phyloP scores from a whole-genome alignment of 2,888 invertebrate genomes.

The Luperina nickerlii region DNA sequence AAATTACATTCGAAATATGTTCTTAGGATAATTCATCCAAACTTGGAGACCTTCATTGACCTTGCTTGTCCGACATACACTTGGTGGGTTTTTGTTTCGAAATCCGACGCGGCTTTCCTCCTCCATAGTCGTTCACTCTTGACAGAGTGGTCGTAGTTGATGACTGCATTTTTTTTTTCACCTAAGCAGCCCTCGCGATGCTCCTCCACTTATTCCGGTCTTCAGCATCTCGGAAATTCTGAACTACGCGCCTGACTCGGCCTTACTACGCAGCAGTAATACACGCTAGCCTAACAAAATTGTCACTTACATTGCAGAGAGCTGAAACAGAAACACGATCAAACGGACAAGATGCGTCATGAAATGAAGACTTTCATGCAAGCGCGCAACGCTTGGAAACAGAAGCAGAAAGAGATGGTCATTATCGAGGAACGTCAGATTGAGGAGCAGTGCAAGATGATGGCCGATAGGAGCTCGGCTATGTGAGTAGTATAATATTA shows the following conservation, averaged over 20 bases:
- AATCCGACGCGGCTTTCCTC: not conserved
- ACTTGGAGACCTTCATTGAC: too few relatives aligned
- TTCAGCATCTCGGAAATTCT: too few relatives aligned
- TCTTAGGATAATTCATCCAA: too few relatives aligned
- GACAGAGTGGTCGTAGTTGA: too few relatives aligned
- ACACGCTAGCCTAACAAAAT: not conserved
- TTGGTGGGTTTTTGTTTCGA: not conserved
- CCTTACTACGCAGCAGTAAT: not conserved
- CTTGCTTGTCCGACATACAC: too few relatives aligned
- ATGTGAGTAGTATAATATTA: slow-evolving; percentile 71
- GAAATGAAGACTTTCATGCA: slow-evolving; percentile 89
- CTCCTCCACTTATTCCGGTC: too few relatives aligned
- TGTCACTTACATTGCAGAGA: slow-evolving; percentile 79
- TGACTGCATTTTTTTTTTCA: too few relatives aligned
- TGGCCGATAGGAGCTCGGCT: slow-evolving; percentile 72
- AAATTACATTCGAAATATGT: too few relatives aligned
- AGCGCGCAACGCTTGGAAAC: slow-evolving; percentile 88
- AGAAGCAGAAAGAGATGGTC: slow-evolving; percentile 82
- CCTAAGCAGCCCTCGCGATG: too few relatives aligned
- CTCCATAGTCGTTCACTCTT: too few relatives aligned
- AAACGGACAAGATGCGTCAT: slow-evolving; percentile 84
- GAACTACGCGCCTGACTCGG: not conserved
- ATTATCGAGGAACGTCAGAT: slow-evolving; percentile 84
- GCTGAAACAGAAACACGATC: slow-evolving; percentile 86
- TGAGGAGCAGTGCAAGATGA: slow-evolving; percentile 72